Percentiles rank a stretch among this genome's conserved stretches.
Evolutionary conservation across 64 coral and sea anemone genomes (phyloP).

Genomic region (Montipora cactus): DNA sequence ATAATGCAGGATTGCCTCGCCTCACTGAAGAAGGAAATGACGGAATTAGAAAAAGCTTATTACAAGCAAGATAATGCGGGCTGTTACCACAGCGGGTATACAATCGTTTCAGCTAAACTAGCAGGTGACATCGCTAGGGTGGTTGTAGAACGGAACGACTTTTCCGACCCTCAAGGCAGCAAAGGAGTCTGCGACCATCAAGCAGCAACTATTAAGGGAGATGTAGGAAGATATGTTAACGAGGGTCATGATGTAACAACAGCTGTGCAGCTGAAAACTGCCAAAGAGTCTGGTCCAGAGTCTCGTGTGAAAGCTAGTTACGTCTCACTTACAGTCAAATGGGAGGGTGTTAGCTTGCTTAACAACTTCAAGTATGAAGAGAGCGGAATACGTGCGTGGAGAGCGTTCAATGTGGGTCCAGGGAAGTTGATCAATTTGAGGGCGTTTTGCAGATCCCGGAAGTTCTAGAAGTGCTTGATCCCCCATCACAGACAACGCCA

Average conservation of each 20-base stretch:
- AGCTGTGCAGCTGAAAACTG: slow-evolving; percentile 49
- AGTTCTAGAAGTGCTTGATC: slow-evolving; percentile 8
- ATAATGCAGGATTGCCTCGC: slow-evolving; percentile 53
- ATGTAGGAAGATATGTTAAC: slow-evolving; percentile 38
- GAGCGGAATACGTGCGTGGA: slow-evolving; percentile 31
- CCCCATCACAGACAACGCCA: neutral
- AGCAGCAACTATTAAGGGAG: slow-evolving; percentile 35
- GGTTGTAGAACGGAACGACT: slow-evolving; percentile 39
- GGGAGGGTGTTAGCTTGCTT: slow-evolving; percentile 66
- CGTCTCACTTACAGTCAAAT: slow-evolving; percentile 25
- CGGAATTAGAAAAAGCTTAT: slow-evolving; percentile 20
- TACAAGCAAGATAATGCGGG: slow-evolving; percentile 74
- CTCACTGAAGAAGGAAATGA: slow-evolving; percentile 35
- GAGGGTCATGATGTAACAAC: slow-evolving; percentile 52
- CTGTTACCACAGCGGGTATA: slow-evolving; percentile 54
- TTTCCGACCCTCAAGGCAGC: slow-evolving; percentile 22
- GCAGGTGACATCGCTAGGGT: neutral
- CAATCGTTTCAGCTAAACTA: slow-evolving; percentile 1
- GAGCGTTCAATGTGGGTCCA: slow-evolving; percentile 48
- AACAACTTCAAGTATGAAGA: slow-evolving; percentile 69
- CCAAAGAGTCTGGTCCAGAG: slow-evolving; percentile 61
- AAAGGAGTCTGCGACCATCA: slow-evolving; percentile 10
- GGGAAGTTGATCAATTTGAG: slow-evolving; percentile 33
- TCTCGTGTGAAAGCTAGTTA: slow-evolving; percentile 47
- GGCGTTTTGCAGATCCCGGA: neutral